A percentile compares a stretch with the other conserved stretches of the same genome.
Conservation (phyloP, 2,797 vertebrate species). For the Ctenopoma multispine region DNA sequence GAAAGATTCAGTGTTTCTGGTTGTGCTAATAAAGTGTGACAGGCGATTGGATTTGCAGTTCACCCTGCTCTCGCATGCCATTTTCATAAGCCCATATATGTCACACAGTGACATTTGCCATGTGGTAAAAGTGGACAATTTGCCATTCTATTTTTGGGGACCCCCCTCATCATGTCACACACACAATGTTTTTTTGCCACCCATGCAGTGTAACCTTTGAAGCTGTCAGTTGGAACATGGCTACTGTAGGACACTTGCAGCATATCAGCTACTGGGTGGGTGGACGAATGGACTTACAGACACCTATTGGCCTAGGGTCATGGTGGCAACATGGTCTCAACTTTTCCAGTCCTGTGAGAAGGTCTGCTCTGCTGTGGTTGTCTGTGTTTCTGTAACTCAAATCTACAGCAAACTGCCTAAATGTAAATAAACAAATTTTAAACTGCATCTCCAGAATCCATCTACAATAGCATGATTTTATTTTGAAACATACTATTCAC, state of each 20-base stretch:
- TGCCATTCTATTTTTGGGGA: slow-evolving; percentile 58
- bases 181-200: slow-evolving; percentile 62
- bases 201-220: slow-evolving; percentile 65
- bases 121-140: slow-evolving; percentile 69
- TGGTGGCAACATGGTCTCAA: slow-evolving; percentile 48
- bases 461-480: slow-evolving; percentile 16
- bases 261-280: slow-evolving; percentile 64
- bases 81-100: slow-evolving; percentile 71
- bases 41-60: slow-evolving; percentile 59
- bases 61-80: slow-evolving; percentile 57
- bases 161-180: slow-evolving; percentile 42
- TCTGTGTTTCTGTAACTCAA: slow-evolving; percentile 10
- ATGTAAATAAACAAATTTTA: slow-evolving; percentile 16
- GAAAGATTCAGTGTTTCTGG: slow-evolving; percentile 52
- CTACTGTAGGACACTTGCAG: slow-evolving; percentile 66
- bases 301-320: slow-evolving; percentile 63
- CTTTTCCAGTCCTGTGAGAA: slow-evolving; percentile 38
- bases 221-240: slow-evolving; percentile 58
- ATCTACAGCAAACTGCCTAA: slow-evolving; percentile 7
- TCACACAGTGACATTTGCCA: slow-evolving; percentile 70
- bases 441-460: slow-evolving; percentile 16
- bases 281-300: slow-evolving; percentile 46
- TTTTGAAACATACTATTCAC: slow-evolving; percentile 21
- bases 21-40: slow-evolving; percentile 68
- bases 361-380: slow-evolving; percentile 4